Evolutionary conservation across 2,113 vertebrate genomes (phyloP).

Genomic region (Carlito syrichta): DNA sequence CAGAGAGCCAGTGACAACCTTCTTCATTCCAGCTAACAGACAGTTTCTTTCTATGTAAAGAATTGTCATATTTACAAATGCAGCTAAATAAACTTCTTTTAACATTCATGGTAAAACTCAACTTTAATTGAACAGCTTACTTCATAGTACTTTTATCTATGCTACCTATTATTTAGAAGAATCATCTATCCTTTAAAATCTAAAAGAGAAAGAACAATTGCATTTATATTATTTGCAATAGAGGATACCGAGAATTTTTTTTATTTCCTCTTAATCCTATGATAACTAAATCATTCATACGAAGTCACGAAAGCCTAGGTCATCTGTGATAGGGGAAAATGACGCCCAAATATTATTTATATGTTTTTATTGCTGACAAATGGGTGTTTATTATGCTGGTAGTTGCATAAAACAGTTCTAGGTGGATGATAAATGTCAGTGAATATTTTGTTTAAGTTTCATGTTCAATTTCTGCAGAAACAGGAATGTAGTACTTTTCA

Average conservation of each 20-base stretch:
- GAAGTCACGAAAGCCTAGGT: neutral
- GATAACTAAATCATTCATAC: neutral
- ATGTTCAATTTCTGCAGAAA: neutral
- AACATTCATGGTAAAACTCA: neutral
- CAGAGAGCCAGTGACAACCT: neutral
- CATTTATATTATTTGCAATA: neutral
- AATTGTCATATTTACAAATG: neutral
- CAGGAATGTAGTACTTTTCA: neutral
- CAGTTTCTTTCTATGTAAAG: neutral
- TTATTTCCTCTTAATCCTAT: conserved; percentile 21
- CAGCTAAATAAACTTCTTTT: neutral
- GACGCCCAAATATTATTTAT: neutral
- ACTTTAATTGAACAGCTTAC: neutral
- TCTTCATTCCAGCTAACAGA: neutral
- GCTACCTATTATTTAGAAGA: neutral
- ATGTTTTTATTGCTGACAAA: neutral
- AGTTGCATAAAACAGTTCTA: neutral
- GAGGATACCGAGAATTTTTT: neutral
- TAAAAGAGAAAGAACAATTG: neutral
- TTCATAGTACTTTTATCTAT: neutral
- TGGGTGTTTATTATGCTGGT: neutral
- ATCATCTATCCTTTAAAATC: neutral
- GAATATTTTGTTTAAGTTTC: neutral
- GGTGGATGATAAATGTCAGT: neutral
- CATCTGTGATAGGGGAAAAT: neutral